Conservation (phyloP, 2,888 invertebrate genomes). For the Andrena camellia region DNA sequence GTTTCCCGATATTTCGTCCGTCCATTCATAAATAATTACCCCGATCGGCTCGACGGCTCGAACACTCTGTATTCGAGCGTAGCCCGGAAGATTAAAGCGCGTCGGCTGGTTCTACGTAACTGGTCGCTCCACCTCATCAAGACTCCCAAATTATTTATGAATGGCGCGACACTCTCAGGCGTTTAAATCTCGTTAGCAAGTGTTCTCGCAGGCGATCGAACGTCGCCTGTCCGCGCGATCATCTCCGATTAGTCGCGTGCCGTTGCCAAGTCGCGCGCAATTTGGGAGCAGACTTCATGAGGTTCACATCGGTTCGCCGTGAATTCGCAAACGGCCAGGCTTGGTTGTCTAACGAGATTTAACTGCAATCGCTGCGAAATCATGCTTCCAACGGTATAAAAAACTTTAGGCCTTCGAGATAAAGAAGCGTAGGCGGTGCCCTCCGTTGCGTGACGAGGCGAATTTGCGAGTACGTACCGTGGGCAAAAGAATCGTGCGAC, state of each 20-base stretch:
- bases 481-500: not conserved
- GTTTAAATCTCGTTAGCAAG: constrained; percentile 85
- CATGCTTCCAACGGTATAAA: constrained; percentile 32
- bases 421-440: not conserved
- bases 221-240: constrained; percentile 5
- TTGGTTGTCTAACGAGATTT: constrained; percentile 85
- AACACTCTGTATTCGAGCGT: not conserved
- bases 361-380: constrained; percentile 78
- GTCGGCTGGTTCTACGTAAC: not conserved
- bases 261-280: constrained; percentile 65
- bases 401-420: constrained; percentile 55
- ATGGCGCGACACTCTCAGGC: constrained; percentile 78
- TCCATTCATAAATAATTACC: constrained; percentile 81
- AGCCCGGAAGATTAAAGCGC: constrained; percentile 32
- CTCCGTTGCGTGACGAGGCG: not conserved
- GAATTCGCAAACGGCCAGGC: constrained; percentile 58
- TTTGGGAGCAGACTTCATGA: constrained; percentile 85
- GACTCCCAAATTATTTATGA: constrained; percentile 85
- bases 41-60: not conserved
- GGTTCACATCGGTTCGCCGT: constrained; percentile 77
- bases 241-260: constrained; percentile 12
- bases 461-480: not conserved
- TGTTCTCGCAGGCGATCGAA: not conserved
- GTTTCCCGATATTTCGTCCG: constrained; percentile 38
- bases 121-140: constrained; percentile 81